Evolutionary conservation across 1,140 invertebrate genomes (phyloP).

Genomic region (Diuraphis noxia): DNA sequence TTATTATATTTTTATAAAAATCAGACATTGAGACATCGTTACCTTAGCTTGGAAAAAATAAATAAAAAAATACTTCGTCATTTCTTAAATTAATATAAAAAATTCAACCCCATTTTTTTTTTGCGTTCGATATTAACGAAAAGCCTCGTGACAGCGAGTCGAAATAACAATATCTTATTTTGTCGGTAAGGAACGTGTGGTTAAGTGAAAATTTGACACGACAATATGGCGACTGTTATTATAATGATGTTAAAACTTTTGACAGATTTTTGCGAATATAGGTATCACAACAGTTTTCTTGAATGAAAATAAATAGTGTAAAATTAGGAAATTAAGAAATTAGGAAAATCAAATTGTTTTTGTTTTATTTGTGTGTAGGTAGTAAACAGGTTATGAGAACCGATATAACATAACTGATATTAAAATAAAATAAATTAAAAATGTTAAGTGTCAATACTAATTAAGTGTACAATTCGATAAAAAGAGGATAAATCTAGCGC

Average conservation of each 20-base stretch:
- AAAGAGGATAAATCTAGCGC: neutral
- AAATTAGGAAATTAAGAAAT: neutral
- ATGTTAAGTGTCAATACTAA: neutral
- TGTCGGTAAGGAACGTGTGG: neutral
- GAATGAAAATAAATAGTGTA: neutral
- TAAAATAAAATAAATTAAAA: neutral
- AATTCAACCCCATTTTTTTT: constrained; percentile 40
- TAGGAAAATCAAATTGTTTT: neutral
- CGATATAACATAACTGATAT: neutral
- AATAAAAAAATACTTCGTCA: neutral
- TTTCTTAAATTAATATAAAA: constrained; percentile 25
- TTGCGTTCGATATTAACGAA: constrained; percentile 42
- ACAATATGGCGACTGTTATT: constrained; percentile 18
- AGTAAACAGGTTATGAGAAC: too few species aligned
- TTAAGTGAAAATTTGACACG: constrained; percentile 52
- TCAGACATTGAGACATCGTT: neutral
- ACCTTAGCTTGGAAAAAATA: neutral
- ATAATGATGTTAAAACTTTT: constrained; percentile 17
- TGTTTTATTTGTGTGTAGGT: neutral
- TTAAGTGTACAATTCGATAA: neutral
- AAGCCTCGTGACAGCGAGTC: constrained; percentile 46
- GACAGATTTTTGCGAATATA: constrained; percentile 25
- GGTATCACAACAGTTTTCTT: neutral
- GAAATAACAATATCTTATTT: constrained; percentile 48
- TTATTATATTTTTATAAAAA: neutral